Evolutionary conservation across 2,888 invertebrate genomes (phyloP), one percentile per base, ranked within the genome.

Genomic region (Ophion slaviceki): DNA sequence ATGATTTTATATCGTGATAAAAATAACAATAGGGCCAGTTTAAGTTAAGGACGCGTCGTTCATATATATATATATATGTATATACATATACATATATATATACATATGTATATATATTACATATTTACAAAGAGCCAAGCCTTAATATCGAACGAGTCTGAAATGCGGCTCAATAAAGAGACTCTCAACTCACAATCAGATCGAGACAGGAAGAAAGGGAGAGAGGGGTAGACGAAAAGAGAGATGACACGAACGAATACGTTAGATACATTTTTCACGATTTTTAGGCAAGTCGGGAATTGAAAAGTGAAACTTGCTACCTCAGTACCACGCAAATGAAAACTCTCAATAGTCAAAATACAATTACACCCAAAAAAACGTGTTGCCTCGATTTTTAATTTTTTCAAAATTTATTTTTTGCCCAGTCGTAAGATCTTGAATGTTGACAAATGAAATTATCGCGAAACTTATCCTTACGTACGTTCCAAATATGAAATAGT

Each of bases 1-100:
- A 90, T 90, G 88, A 90, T 92, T 87, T 81, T 66, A 53, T 53
- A 86, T 90, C 90, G 83, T 86, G 83, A 81, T 92, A 92, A 92
- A 92, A 92, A 91, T 93, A 92, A 92, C 92, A 93, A 92, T 92
- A 91, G 89, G 81, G 77, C 62, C 80, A 68, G 76, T 81, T 84
- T 84, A 83, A 79, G 75, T 85, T 87, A 86, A 83, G 83, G 80
- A 83, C 80, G 67, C 67, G 67, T 77, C 67, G 57, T 59, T 32
- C 67, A 20, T 85, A 40, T 70, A 70, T 78, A 77, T n/a, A 20
- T 66, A 67, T 66, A n/a, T 74, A 32, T 76, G 11, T 66, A n/a
- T 74, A 47, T 47, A 28, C 32, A 68, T 74, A 89, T 85, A 82
- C 71, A 82, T 82, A 82, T 32, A 75, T 85, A 85, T 82, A 85